Evolutionary conservation across 1,140 invertebrate species (phyloP), one percentile per base, ranked within the genome.

Genomic region (Hylyphantes graminicola): DNA sequence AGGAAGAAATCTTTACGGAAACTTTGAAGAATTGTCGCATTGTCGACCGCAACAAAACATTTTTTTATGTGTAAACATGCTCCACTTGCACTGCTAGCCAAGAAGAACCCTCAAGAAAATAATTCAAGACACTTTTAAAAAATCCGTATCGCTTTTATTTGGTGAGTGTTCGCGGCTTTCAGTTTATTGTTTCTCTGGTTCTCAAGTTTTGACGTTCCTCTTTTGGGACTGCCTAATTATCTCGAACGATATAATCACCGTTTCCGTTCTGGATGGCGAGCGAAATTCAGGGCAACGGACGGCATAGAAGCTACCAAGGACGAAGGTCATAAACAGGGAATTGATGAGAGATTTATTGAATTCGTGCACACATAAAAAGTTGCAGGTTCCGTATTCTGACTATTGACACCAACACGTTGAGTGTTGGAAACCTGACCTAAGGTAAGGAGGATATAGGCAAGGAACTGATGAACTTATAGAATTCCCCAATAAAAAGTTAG

Each of bases 201-300:
- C 59, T 21, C 53, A 15, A 51, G 48, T 13, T 13, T n/a, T 19
- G 53, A 21, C 72, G 72, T 74, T 63, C 74, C 74, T 76, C 74
- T 67, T 61, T n/a, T 78, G 61, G 75, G 51, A 50, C 17, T 78
- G 75, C 75, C 54, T 78, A 78, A 78, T 78, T 78, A 78, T 78
- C 75, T 78, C 64, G 61, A 78, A 78, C 75, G 59, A 63, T 78
- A 65, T 78, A 78, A 78, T 78, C 75, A 78, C 75, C 63, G 61
- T 78, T 78, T 78, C 75, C 75, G 75, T 78, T 78, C 64, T 78
- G 75, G 61, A 61, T 65, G 75, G n/a, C n/a, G 75, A 53, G 67
- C 57, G 19, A 67, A 78, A 78, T 65, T 35, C 75, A 54, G 75
- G 63, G 75, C 75, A 78, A 78, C 67, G 75, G 35, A 65, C 75